These are phyloP conservation scores for Leiothrix lutea DNA, from an alignment of 2,113 vertebrate species.

Conservation along the genomic window DNA sequence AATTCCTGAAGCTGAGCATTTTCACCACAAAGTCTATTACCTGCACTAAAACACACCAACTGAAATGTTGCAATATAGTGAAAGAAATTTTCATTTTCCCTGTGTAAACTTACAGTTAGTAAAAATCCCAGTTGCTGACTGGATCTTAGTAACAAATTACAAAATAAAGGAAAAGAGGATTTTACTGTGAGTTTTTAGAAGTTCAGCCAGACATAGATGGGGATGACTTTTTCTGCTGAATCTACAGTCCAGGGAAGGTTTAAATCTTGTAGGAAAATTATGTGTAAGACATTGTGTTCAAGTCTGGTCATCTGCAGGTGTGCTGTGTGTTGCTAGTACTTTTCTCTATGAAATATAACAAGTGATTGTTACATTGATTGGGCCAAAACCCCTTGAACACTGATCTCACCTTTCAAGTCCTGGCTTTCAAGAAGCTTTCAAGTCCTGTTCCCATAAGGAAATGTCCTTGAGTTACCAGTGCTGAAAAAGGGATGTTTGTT, in stretches of 20 bases:
- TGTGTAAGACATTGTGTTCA: background rate
- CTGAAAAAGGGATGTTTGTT: background rate
- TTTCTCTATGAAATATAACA: background rate
- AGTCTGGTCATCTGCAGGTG: background rate
- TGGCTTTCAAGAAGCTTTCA: background rate
- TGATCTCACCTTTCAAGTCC: background rate
- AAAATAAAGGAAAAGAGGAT: background rate
- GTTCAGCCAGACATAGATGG: background rate
- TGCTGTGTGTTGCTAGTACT: background rate
- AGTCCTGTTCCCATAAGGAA: background rate
- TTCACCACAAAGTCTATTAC: background rate
- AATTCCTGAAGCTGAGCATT: background rate
- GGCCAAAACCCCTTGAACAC: background rate
- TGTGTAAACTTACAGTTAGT: background rate
- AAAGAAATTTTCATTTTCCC: background rate
- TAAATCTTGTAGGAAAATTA: background rate
- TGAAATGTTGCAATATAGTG: background rate
- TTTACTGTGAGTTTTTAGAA: background rate
- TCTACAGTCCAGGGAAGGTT: background rate
- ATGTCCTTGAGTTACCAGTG: background rate
- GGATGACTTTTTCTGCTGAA: background rate
- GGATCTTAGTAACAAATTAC: background rate
- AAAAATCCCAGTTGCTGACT: background rate
- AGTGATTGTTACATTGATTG: background rate
- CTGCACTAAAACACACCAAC: background rate